Base-by-base conservation (phyloP, 2,888 invertebrate genomes). In the Silvanus unidentatus region DNA sequence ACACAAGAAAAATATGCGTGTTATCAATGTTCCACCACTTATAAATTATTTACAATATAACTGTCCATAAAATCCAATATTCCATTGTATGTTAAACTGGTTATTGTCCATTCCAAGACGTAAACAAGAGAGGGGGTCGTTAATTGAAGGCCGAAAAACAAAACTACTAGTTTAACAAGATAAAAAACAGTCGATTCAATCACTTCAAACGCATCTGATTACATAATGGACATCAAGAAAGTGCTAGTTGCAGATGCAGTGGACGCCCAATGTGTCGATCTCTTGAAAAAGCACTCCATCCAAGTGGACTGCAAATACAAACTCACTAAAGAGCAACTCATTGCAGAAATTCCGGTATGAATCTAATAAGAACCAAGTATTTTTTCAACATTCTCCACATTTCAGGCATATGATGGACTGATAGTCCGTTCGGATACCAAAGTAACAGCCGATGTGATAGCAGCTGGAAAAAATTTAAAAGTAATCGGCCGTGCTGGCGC, bases 401-500 rank as follows among this genome's bases (percentile, higher is more conserved):
- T 68, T 70, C n/a, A 96, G 95, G 83, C 86, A 58, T 86, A 89
- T 66, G 92, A 97, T 66, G 95, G 85, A 0, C 75, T 96, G 53
- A 89, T 97, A 55, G 95, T 97, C 1, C 80, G 97, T 12, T 96
- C 96, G 3, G 95, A 95, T 46, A 91, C 96, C 0, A 93, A 93
- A 77, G 94, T 97, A 43, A 93, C 93, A 1, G 81, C 82, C 43
- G 89, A 91, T 53, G 84, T 98, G 16, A 77, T 98, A 49, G 78
- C 80, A 43, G 84, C 84, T 1, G 88, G 83, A 1, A 76, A 76
- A 1, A 82, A 80, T 43, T 75, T 98, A 35, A 88, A 89, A 72
- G 86, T 93, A 12, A 87, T 98, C 34, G 97, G 94, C 10, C 80
- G 98, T 36, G 98, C 98, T n/a, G 98, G 98, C 4, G 97, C 96